These are phyloP conservation scores for Pachyseris speciosa DNA, from an alignment of 64 coral and sea anemone species.

Conservation along the genomic window DNA sequence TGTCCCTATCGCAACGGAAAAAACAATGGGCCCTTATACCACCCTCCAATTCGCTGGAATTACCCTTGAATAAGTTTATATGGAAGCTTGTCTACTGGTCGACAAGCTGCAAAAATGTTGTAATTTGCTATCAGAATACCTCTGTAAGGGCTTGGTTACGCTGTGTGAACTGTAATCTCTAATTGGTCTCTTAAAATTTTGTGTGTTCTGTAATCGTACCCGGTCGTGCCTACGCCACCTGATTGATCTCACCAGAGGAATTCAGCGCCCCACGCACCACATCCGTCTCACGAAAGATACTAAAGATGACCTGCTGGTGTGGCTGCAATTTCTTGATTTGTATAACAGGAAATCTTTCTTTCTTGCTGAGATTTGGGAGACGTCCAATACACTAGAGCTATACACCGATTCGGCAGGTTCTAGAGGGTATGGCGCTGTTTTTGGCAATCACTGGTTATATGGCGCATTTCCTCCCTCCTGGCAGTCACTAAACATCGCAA, in stretches of 20 bases:
- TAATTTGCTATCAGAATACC: not conserved
- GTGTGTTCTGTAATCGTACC: not conserved
- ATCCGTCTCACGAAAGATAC: not conserved
- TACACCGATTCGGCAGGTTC: not conserved
- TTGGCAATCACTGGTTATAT: not conserved
- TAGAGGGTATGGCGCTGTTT: not conserved
- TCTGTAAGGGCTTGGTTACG: not conserved
- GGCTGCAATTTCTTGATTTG: not conserved
- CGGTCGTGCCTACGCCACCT: no score
- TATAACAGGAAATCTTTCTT: not conserved
- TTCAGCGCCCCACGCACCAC: not conserved
- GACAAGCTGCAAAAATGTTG: not conserved
- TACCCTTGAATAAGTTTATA: no score
- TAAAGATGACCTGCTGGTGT: not conserved
- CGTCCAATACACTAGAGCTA: not conserved
- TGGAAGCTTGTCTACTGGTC: not conserved
- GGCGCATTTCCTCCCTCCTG: not conserved
- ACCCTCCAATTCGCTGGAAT: not conserved
- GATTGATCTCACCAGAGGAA: not conserved
- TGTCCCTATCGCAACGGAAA: not conserved
- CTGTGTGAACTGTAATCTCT: not conserved
- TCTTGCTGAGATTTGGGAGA: not conserved
- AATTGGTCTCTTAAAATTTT: constrained; percentile 21
- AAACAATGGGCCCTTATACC: not conserved
- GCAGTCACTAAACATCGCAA: not conserved